Evolutionary conservation across 2,113 vertebrate species (phyloP).

Genomic region (Trachemys scripta): DNA sequence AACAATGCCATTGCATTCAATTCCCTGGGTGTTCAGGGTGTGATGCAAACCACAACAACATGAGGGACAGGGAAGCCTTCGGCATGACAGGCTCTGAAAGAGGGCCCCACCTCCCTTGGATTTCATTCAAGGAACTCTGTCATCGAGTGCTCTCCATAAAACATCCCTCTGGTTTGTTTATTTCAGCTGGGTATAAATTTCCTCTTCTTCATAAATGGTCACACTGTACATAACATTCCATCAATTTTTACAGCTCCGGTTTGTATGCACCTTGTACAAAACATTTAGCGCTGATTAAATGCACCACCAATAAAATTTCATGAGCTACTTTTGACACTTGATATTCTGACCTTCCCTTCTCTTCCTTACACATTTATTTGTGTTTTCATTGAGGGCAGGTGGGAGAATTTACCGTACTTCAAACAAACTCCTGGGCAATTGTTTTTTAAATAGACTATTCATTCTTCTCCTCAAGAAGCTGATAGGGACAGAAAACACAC

Average conservation of each 20-base stretch:
- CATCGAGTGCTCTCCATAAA: slow-evolving; percentile 19
- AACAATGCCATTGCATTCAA: not conserved
- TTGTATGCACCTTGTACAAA: slow-evolving; percentile 90
- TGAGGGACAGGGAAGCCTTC: not conserved
- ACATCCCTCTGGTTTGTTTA: slow-evolving; percentile 40
- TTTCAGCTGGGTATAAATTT: slow-evolving; percentile 66
- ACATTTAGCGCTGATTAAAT: slow-evolving; percentile 91
- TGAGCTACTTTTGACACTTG: slow-evolving; percentile 67
- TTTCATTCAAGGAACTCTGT: not conserved
- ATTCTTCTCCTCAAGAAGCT: not conserved
- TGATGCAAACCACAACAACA: not conserved
- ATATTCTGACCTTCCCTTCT: slow-evolving; percentile 67
- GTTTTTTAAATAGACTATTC: slow-evolving; percentile 48
- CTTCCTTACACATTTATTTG: slow-evolving; percentile 46
- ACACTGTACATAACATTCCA: slow-evolving; percentile 73
- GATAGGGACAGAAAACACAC: slow-evolving; percentile 29
- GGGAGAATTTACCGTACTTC: not conserved
- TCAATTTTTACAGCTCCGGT: slow-evolving; percentile 80
- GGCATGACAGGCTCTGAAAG: not conserved
- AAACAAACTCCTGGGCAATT: not conserved
- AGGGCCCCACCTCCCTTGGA: not conserved
- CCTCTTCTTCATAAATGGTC: slow-evolving; percentile 64
- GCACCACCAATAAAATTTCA: slow-evolving; percentile 84
- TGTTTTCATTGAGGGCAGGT: not conserved
- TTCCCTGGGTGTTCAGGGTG: not conserved